Conservation (phyloP, 2,888 invertebrate species). For the Sclerodermus sp. region DNA sequence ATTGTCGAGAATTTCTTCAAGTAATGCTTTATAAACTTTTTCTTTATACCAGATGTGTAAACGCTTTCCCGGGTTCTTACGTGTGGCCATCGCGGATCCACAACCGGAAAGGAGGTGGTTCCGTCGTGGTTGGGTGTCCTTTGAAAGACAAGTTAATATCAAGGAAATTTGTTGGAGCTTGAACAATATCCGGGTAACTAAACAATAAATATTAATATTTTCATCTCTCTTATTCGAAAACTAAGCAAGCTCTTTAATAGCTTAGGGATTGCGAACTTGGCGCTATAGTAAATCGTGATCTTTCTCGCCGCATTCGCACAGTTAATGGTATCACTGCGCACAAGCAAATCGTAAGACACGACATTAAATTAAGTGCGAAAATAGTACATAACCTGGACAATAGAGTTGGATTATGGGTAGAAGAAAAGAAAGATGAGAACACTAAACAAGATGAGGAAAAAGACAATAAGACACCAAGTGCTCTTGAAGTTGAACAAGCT, state of each 20-base stretch:
- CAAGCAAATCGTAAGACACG: constrained; percentile 84
- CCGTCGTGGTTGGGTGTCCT: constrained; percentile 97
- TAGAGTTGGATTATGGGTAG: constrained; percentile 78
- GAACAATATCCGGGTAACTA: constrained; percentile 82
- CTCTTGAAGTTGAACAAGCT: constrained; percentile 45
- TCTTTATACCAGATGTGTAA: constrained; percentile 72
- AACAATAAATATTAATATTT: not conserved
- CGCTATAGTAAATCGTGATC: constrained; percentile 94
- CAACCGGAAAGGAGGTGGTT: constrained; percentile 95
- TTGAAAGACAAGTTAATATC: constrained; percentile 94
- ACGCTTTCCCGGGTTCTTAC: constrained; percentile 88
- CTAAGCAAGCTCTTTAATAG: constrained; percentile 57
- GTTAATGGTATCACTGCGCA: constrained; percentile 90
- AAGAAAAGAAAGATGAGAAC: constrained; percentile 54
- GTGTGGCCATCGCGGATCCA: constrained; percentile 96
- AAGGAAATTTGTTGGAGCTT: constrained; percentile 99
- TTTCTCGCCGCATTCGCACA: constrained; percentile 89
- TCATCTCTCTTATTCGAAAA: not conserved
- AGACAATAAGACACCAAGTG: constrained; percentile 36
- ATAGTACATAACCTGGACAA: constrained; percentile 89
- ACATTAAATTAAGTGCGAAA: constrained; percentile 89
- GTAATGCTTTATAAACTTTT: not conserved
- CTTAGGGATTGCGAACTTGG: constrained; percentile 88
- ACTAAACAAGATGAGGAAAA: constrained; percentile 32
- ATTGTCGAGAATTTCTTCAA: too few relatives aligned